Conservation (phyloP, 2,113 vertebrate genomes). For the Camelus dromedarius region DNA sequence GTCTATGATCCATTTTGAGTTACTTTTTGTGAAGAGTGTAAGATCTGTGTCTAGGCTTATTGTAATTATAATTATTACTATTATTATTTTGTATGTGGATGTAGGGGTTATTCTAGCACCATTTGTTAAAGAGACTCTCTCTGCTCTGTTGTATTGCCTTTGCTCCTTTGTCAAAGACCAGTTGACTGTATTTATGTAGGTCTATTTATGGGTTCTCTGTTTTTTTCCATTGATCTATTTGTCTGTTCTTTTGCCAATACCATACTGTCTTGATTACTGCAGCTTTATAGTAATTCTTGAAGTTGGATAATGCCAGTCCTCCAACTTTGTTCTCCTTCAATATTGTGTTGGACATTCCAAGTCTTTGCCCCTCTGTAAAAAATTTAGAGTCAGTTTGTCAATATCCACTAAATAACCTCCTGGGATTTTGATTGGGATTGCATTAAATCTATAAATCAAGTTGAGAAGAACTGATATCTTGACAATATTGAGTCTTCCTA, state of each 20-base stretch:
- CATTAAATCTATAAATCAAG: background rate
- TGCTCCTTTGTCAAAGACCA: background rate
- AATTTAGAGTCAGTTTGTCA: background rate
- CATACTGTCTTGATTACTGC: background rate
- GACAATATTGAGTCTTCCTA: background rate
- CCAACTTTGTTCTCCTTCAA: slow-evolving; percentile 33
- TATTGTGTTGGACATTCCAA: background rate
- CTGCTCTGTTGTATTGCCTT: slow-evolving; percentile 9
- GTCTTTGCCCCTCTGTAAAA: slow-evolving; percentile 6
- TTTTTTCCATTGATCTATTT: background rate
- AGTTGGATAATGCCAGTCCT: background rate
- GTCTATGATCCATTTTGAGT: background rate
- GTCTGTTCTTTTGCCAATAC: background rate
- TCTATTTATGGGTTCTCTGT: background rate
- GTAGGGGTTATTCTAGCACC: background rate
- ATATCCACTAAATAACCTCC: background rate
- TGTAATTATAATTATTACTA: background rate
- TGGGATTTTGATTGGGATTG: background rate
- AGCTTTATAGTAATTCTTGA: background rate
- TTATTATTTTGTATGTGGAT: background rate
- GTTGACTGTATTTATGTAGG: background rate
- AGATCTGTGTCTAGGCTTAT: background rate
- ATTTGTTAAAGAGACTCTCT: background rate
- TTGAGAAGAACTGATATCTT: background rate
- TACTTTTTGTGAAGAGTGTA: background rate